Conservation (phyloP, 64 coral and sea anemone species). For the Stichodactyla helianthus region DNA sequence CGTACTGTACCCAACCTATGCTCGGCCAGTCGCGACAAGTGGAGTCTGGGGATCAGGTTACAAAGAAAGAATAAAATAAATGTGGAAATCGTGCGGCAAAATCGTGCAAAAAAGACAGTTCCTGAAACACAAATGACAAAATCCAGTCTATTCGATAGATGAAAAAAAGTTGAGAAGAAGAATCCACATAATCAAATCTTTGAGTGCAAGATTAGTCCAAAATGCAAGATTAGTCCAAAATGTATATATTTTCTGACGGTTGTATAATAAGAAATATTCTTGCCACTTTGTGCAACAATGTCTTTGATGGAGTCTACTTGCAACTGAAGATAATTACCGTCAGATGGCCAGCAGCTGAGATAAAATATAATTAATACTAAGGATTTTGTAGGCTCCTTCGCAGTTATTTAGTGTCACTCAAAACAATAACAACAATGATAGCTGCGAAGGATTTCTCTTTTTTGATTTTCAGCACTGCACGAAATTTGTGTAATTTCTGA, state of each 20-base stretch:
- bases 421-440: no score
- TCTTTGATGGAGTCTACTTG: not conserved
- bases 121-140: not conserved
- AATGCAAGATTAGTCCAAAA: not conserved
- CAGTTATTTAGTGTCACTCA: no score
- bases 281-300: not conserved
- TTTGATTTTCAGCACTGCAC: no score
- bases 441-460: no score
- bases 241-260: not conserved
- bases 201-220: not conserved
- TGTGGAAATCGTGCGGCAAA: not conserved
- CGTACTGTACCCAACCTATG: not conserved
- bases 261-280: no score
- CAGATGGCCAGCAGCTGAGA: no score
- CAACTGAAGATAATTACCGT: not conserved
- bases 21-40: not conserved
- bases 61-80: slow-evolving; percentile 3
- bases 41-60: slow-evolving; percentile 1
- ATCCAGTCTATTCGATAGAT: not conserved
- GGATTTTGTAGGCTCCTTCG: no score
- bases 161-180: not conserved
- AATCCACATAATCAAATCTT: not conserved
- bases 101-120: not conserved
- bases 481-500: no score
- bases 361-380: no score